Conservation (phyloP, 1,140 invertebrate species). For the Bombus picipes region DNA sequence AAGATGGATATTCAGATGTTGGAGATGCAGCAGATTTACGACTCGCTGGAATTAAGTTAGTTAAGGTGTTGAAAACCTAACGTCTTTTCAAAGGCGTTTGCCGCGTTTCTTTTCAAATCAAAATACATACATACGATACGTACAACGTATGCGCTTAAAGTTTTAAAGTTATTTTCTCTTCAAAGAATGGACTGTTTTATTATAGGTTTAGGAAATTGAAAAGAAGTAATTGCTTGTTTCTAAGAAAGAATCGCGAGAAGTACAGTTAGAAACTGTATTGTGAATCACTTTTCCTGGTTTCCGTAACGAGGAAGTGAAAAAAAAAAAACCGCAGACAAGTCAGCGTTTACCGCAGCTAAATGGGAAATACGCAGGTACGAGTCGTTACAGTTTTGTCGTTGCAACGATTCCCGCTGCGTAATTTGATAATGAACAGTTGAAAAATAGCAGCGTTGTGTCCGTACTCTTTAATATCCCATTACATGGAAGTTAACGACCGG, state of each 20-base stretch:
- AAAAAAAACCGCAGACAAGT: neutral
- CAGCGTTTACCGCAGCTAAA: neutral
- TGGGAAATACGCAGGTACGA: too few species aligned
- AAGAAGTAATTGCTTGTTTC: neutral
- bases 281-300: neutral
- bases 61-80: neutral
- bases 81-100: neutral
- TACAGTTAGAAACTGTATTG: neutral
- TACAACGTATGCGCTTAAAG: too few species aligned
- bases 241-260: too few species aligned
- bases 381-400: neutral
- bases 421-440: conserved; percentile 35
- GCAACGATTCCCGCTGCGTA: neutral
- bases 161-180: too few species aligned
- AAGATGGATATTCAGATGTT: neutral
- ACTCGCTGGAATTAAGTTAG: neutral
- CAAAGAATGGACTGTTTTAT: too few species aligned
- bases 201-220: neutral
- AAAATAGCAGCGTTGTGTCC: conserved; percentile 2
- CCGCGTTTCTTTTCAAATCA: neutral
- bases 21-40: neutral
- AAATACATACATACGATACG: too few species aligned
- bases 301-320: neutral
- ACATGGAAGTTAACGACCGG: conserved; percentile 33
- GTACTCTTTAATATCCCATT: conserved; percentile 29